phyloP scores from a whole-genome alignment of 1,140 invertebrate genomes.

The Trachymyrmex septentrionalis region DNA sequence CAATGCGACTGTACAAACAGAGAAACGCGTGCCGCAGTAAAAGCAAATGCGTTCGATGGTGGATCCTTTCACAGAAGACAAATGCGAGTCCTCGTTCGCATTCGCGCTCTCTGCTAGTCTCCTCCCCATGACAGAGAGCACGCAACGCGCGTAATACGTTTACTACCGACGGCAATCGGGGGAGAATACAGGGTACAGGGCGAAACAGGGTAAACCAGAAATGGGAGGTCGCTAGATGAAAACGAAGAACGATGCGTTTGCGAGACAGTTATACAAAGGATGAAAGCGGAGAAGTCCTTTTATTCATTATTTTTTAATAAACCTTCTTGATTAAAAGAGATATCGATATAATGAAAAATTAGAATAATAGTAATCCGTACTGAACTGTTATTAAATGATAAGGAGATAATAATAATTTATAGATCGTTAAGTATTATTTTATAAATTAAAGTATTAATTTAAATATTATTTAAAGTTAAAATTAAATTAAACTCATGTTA shows the following conservation, averaged over 20 bases:
- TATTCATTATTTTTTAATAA: not conserved
- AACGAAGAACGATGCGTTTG: slow-evolving; percentile 15
- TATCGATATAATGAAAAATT: not conserved
- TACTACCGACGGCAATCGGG: slow-evolving; percentile 37
- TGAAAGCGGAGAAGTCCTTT: not conserved
- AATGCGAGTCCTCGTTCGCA: slow-evolving; percentile 24
- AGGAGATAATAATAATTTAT: not conserved
- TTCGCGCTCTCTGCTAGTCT: not conserved
- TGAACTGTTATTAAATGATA: not conserved
- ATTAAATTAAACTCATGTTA: not conserved
- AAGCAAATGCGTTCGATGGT: slow-evolving; percentile 38
- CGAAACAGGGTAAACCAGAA: slow-evolving; percentile 37
- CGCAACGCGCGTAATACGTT: slow-evolving; percentile 34
- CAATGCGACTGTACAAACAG: slow-evolving; percentile 42
- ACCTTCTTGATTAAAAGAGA: not conserved
- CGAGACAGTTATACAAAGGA: not conserved
- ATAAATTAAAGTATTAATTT: not conserved
- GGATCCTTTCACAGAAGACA: slow-evolving; percentile 51
- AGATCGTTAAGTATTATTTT: not conserved
- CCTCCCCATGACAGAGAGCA: slow-evolving; percentile 1
- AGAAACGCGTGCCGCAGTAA: not conserved
- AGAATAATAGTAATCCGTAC: not conserved
- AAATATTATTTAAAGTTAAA: not conserved
- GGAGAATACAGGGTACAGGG: slow-evolving; percentile 26
- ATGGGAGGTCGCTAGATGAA: slow-evolving; percentile 8